phyloP scores from a whole-genome alignment of 2,797 vertebrate species.

The Carcharodon carcharias region DNA sequence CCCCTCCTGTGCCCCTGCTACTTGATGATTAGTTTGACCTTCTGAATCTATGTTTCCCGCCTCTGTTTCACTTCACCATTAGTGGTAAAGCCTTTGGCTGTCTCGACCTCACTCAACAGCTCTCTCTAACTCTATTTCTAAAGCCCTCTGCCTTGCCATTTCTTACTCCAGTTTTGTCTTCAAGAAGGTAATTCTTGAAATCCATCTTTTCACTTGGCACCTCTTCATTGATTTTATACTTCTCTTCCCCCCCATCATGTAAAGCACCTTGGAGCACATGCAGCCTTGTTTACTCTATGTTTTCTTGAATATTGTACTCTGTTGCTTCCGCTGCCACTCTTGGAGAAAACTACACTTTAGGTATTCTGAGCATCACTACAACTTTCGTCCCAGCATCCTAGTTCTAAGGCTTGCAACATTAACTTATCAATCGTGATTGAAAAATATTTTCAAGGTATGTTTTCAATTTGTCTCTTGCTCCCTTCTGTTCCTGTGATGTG shows the following conservation, averaged over 20 bases:
- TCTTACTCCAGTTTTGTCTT: neutral
- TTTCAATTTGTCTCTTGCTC: neutral
- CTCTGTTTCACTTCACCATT: neutral
- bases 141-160: neutral
- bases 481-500: neutral
- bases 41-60: neutral
- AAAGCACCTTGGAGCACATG: neutral
- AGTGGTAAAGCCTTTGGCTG: neutral
- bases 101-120: neutral
- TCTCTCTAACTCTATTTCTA: neutral
- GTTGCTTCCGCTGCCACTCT: neutral
- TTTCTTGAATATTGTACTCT: neutral
- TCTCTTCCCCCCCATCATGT: neutral
- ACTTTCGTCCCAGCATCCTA: neutral
- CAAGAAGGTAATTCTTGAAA: neutral
- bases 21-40: neutral
- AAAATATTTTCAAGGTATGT: neutral
- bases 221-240: neutral
- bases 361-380: neutral
- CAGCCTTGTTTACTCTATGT: neutral
- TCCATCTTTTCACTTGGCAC: neutral
- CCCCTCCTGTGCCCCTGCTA: neutral
- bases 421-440: neutral
- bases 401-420: neutral
- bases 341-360: neutral